Evolutionary conservation across 2,113 vertebrate genomes (phyloP).

Genomic region (Castor canadensis): DNA sequence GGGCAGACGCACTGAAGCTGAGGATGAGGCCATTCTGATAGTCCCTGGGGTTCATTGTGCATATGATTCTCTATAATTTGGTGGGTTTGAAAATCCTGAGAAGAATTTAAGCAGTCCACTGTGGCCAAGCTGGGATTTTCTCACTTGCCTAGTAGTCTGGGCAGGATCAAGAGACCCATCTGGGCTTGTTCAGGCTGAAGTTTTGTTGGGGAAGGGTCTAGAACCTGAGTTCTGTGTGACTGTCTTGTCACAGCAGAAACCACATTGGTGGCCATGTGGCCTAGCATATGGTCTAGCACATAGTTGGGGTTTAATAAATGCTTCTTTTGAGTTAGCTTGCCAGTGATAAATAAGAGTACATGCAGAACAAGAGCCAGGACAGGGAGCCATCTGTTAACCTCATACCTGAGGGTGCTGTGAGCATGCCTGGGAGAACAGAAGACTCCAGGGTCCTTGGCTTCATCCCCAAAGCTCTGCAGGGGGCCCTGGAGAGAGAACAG

Average conservation of each 20-base stretch:
- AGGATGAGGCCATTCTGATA: accelerated
- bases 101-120: neutral
- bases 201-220: neutral
- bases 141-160: neutral
- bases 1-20: neutral
- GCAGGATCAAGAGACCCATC: neutral
- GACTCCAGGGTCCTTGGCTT: neutral
- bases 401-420: neutral
- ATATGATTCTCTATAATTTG: neutral
- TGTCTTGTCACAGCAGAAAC: neutral
- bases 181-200: neutral
- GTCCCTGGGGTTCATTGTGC: accelerated
- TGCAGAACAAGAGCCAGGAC: neutral
- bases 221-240: neutral
- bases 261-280: neutral
- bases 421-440: neutral
- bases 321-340: neutral
- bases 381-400: neutral
- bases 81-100: neutral
- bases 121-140: neutral
- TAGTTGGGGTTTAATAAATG: neutral
- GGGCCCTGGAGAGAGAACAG: neutral
- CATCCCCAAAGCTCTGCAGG: neutral
- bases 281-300: neutral
- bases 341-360: neutral